Evolutionary conservation across 2,888 invertebrate genomes (phyloP).

Genomic region (Hydriomena furcata): DNA sequence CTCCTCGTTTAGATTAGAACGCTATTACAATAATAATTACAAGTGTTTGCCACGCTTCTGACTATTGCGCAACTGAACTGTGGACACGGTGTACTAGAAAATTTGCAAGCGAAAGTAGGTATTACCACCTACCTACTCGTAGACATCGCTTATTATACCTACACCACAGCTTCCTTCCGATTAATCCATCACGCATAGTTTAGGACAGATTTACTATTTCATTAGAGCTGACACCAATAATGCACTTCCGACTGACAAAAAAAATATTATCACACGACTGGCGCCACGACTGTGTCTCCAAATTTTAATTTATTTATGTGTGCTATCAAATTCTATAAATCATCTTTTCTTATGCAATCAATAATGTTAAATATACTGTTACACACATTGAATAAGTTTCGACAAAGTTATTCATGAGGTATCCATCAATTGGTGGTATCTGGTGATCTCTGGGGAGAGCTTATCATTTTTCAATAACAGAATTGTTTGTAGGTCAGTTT

Average conservation of each 20-base stretch:
- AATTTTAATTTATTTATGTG: slow-evolving; percentile 23
- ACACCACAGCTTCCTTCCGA: slow-evolving; percentile 15
- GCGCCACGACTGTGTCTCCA: slow-evolving; percentile 20
- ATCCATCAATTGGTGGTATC: slow-evolving; percentile 27
- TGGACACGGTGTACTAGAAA: slow-evolving; percentile 54
- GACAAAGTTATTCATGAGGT: slow-evolving; percentile 41
- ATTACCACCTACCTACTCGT: slow-evolving; percentile 36
- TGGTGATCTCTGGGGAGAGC: slow-evolving; percentile 32
- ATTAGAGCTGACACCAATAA: slow-evolving; percentile 27
- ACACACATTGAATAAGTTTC: slow-evolving; percentile 38
- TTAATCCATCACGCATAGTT: slow-evolving; percentile 19
- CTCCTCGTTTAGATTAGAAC: slow-evolving; percentile 64
- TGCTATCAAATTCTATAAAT: slow-evolving; percentile 24
- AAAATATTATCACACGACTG: slow-evolving; percentile 18
- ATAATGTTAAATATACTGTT: slow-evolving; percentile 35
- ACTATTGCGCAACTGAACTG: slow-evolving; percentile 52
- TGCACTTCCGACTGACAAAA: slow-evolving; percentile 30
- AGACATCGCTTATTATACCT: slow-evolving; percentile 19
- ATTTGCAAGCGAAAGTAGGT: slow-evolving; percentile 72
- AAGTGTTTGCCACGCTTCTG: slow-evolving; percentile 62
- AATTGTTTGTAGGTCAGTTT: neutral
- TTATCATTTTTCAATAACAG: slow-evolving; percentile 22
- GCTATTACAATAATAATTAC: slow-evolving; percentile 73
- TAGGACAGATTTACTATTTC: slow-evolving; percentile 26
- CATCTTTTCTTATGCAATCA: slow-evolving; percentile 37